These are phyloP conservation scores for Buceros bicornis DNA, from an alignment of 2,797 vertebrate genomes.

Conservation along the genomic window DNA sequence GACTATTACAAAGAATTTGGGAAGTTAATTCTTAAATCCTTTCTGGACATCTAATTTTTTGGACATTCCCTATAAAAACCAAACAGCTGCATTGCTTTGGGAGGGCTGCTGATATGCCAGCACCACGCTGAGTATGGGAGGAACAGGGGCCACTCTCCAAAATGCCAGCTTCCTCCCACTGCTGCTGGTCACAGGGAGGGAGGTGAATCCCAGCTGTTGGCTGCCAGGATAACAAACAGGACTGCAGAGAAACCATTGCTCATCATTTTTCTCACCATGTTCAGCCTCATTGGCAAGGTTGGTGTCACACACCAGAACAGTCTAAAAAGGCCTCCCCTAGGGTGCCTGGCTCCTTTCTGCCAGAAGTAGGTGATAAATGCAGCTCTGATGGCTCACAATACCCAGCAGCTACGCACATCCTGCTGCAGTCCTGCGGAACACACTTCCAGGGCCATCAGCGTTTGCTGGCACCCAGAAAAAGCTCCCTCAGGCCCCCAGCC, in stretches of 20 bases:
- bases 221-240: not conserved
- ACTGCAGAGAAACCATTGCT: not conserved
- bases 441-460: not conserved
- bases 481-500: not conserved
- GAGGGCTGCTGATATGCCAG: not conserved
- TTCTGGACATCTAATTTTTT: too few relatives aligned
- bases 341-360: not conserved
- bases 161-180: not conserved
- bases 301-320: not conserved
- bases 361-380: not conserved
- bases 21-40: not conserved
- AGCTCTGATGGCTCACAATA: not conserved
- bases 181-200: not conserved
- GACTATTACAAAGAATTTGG: not conserved
- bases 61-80: not conserved
- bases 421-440: not conserved
- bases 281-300: not conserved
- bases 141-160: rapidly evolving
- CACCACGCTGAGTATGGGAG: not conserved
- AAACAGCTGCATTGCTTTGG: not conserved
- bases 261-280: not conserved
- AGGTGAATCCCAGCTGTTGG: not conserved
- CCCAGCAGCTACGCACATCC: not conserved
- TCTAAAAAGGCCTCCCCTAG: not conserved
- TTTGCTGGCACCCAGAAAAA: not conserved